Conservation (phyloP, 2,888 invertebrate species). For the Hirtodrosophila trivittata region DNA sequence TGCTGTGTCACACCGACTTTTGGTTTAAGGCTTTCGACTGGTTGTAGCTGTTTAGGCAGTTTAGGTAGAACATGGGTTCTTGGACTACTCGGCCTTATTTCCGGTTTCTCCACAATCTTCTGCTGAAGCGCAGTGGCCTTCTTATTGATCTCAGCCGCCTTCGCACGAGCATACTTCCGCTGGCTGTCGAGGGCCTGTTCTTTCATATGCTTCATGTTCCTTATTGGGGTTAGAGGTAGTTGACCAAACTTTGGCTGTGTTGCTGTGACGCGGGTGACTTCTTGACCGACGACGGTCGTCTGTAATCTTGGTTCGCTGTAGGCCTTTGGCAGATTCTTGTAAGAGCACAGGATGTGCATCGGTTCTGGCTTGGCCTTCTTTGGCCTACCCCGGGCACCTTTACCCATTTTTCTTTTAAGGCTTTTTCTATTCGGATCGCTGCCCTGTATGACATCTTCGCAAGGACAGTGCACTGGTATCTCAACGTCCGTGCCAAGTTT, state of each 20-base stretch:
- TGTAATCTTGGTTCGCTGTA: neutral
- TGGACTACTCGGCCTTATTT: neutral
- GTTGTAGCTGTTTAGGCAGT: too few species aligned
- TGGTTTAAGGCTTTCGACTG: too few species aligned
- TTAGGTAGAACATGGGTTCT: too few species aligned
- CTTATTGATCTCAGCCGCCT: slow-evolving; percentile 1
- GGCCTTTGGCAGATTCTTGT: neutral
- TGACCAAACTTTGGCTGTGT: neutral
- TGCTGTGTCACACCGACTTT: too few species aligned
- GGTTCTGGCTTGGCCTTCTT: neutral
- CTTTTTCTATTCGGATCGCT: neutral
- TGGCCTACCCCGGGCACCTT: neutral
- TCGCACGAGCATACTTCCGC: neutral
- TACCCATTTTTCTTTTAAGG: neutral
- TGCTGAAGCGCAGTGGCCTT: neutral
- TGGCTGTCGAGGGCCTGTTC: neutral
- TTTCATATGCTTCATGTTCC: neutral
- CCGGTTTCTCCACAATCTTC: neutral
- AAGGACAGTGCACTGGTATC: neutral
- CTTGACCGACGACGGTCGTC: neutral
- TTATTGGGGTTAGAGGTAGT: neutral
- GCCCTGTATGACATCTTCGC: neutral
- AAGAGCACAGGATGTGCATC: neutral
- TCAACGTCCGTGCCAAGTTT: neutral
- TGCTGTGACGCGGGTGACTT: neutral